These are phyloP conservation scores for Otolemur garnettii DNA, from an alignment of 2,113 vertebrate genomes.

Conservation along the genomic window DNA sequence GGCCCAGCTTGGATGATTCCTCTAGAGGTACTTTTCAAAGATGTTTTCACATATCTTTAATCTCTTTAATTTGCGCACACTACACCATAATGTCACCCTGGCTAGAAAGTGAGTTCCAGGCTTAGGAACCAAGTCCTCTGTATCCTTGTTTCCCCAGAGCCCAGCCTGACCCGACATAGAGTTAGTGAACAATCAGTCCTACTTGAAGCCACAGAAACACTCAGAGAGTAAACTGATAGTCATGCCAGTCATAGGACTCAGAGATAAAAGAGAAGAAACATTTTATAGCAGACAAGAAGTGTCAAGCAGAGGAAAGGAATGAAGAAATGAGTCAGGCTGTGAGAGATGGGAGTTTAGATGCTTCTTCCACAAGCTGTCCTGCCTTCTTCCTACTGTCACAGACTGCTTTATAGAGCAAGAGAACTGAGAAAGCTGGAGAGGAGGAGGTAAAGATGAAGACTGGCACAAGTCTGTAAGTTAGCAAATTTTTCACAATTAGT, in stretches of 20 bases:
- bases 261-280: constrained; percentile 23
- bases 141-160: background rate
- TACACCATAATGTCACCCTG: background rate
- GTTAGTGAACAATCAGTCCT: background rate
- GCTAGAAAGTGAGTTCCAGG: background rate
- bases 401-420: background rate
- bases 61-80: background rate
- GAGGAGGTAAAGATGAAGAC: background rate
- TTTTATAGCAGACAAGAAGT: background rate
- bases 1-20: background rate
- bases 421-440: background rate
- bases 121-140: background rate
- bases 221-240: background rate
- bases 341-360: background rate
- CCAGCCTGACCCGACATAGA: background rate
- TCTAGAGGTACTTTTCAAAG: background rate
- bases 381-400: background rate
- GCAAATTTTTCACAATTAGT: constrained; percentile 3
- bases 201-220: background rate
- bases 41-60: background rate
- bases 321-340: background rate
- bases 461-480: background rate
- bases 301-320: background rate
- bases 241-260: background rate
- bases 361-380: background rate